Conservation (phyloP, 2,797 vertebrate genomes). For the Podarcis lilfordi region DNA sequence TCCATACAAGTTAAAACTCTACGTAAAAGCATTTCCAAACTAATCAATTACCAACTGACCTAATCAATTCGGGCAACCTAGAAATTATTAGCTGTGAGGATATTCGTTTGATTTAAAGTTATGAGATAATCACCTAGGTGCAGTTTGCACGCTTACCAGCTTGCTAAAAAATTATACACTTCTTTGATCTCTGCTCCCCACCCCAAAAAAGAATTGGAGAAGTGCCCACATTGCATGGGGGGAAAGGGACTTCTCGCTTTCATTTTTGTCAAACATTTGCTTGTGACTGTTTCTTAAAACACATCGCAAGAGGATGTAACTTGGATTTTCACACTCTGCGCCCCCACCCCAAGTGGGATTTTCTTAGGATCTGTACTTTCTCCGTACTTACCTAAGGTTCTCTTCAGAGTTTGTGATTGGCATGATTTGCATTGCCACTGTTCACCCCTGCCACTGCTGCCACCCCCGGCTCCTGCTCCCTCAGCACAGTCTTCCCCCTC, state of each 20-base stretch:
- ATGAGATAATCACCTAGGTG: background rate
- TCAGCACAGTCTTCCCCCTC: slow-evolving; percentile 23
- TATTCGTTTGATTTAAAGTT: no score
- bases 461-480: background rate
- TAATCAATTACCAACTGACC: background rate
- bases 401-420: background rate
- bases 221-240: background rate
- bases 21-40: background rate
- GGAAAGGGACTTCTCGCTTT: background rate
- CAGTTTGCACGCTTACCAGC: background rate
- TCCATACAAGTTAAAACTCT: background rate
- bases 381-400: background rate
- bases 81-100: no score
- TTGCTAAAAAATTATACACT: background rate
- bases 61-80: no score
- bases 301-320: background rate
- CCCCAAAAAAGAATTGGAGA: background rate
- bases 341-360: background rate
- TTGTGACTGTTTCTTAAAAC: background rate
- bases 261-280: background rate
- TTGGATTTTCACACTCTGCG: accelerated
- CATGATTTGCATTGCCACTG: slow-evolving; percentile 11
- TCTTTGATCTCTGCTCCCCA: background rate
- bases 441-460: background rate
- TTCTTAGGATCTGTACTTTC: background rate